Evolutionary conservation across 2,113 vertebrate species (phyloP).

Genomic region (Poicephalus gulielmi): DNA sequence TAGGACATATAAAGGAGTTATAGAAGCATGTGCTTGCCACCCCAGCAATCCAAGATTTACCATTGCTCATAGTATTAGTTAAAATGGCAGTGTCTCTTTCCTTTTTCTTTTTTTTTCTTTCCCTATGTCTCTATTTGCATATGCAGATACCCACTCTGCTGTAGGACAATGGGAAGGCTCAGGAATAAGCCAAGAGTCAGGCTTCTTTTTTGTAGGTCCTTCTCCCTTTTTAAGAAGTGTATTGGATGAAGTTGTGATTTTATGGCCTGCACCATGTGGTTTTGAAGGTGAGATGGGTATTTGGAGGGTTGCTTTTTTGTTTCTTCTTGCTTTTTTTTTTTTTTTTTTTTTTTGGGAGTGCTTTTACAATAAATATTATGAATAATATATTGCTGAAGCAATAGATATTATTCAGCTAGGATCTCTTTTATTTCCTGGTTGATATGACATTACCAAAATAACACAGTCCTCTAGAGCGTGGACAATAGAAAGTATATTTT

Average conservation of each 20-base stretch:
- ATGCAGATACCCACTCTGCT: background rate
- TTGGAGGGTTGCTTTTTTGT: background rate
- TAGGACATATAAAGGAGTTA: background rate
- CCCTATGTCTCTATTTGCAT: background rate
- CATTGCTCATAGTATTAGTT: background rate
- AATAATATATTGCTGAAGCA: background rate
- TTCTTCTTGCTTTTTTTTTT: background rate
- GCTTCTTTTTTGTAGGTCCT: background rate
- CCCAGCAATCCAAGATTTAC: background rate
- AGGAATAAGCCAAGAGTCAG: background rate
- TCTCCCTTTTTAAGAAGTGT: background rate
- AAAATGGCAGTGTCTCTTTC: background rate
- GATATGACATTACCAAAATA: background rate
- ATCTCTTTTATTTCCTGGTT: background rate
- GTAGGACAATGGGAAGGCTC: background rate
- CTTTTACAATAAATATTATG: background rate
- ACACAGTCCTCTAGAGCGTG: background rate
- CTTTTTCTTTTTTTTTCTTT: background rate
- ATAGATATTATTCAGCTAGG: background rate
- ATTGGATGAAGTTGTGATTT: background rate
- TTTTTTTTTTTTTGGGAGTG: background rate
- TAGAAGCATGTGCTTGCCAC: background rate
- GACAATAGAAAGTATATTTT: background rate
- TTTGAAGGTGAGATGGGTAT: background rate
- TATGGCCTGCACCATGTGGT: background rate